Conservation (phyloP, 2,888 invertebrate genomes). For the Stictocephala bisonia region DNA sequence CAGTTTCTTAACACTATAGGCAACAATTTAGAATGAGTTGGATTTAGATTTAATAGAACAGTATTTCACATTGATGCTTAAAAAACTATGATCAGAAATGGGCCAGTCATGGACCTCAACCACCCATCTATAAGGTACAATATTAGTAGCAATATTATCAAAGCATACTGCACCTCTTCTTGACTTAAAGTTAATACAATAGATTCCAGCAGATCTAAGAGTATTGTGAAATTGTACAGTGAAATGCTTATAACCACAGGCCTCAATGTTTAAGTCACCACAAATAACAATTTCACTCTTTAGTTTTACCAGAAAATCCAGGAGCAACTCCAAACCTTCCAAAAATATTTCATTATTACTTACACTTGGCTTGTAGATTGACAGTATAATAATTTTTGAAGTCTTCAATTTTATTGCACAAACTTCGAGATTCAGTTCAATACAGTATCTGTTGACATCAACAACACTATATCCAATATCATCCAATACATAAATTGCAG, state of each 20-base stretch:
- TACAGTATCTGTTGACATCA: not conserved
- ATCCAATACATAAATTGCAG: too few relatives aligned
- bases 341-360: not conserved
- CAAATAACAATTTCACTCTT: conserved; percentile 6
- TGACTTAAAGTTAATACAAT: not conserved
- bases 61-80: not conserved
- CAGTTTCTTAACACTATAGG: too few relatives aligned
- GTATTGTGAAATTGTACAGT: not conserved
- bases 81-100: not conserved
- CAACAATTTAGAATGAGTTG: too few relatives aligned
- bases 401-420: not conserved
- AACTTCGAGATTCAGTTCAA: not conserved
- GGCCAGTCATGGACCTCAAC: not conserved
- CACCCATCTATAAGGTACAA: not conserved
- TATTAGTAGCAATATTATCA: not conserved
- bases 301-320: not conserved
- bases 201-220: not conserved
- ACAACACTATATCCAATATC: not conserved
- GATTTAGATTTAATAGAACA: too few relatives aligned
- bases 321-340: not conserved
- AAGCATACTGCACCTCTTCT: not conserved
- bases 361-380: not conserved
- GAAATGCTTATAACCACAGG: not conserved
- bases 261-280: conserved; percentile 18
- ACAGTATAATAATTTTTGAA: not conserved